A percentile compares a stretch with the other conserved stretches of the same genome.
phyloP scores from a whole-genome alignment of 2,797 vertebrate genomes.

The Ctenosaura bakeri region DNA sequence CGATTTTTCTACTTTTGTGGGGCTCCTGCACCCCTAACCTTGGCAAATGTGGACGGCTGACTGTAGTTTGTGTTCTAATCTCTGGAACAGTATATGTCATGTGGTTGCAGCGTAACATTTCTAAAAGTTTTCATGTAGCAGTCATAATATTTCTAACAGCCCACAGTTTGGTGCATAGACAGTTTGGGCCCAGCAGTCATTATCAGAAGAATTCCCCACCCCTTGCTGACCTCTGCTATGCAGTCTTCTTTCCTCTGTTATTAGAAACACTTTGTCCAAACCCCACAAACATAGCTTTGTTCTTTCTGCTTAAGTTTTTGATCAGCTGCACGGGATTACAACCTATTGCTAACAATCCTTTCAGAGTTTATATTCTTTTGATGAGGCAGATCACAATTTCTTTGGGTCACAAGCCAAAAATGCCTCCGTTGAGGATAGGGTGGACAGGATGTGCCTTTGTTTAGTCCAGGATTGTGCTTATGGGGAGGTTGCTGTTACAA shows the following conservation, averaged over 20 bases:
- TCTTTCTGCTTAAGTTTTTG: neutral
- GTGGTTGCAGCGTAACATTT: neutral
- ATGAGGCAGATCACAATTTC: neutral
- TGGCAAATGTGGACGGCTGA: no score
- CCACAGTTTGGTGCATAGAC: neutral
- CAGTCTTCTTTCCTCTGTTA: neutral
- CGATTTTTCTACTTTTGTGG: no score
- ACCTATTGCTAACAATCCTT: neutral
- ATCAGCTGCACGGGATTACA: neutral
- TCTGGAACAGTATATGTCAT: neutral
- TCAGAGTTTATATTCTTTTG: neutral
- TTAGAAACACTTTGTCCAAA: neutral
- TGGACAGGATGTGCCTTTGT: neutral
- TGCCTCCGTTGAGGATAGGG: neutral
- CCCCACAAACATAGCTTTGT: neutral
- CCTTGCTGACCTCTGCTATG: neutral
- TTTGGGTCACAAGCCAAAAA: neutral
- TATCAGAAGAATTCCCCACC: neutral
- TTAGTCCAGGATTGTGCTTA: neutral
- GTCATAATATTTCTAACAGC: neutral
- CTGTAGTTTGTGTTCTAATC: no score
- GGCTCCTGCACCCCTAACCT: no score
- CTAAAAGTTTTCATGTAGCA: neutral
- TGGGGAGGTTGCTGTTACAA: neutral
- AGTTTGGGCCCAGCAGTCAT: neutral